Base-by-base conservation (phyloP, 2,888 invertebrate genomes). In the Drosophila birchii region DNA sequence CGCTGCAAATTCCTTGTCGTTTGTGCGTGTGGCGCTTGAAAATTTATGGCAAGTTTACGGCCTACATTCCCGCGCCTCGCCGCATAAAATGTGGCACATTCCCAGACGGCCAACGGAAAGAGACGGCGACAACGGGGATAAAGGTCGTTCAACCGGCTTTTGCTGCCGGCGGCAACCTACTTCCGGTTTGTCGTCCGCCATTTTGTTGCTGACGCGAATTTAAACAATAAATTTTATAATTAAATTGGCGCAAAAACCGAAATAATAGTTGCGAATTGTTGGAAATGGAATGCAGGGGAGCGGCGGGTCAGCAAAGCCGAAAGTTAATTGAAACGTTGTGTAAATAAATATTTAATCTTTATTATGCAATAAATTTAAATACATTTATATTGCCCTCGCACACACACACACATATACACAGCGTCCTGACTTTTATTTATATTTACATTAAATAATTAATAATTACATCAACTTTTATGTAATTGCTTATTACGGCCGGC, bases 361-460 rank as follows among this genome's bases (percentile, higher is more conserved):
- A 89, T 89, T 86, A 86, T 88, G 88, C 88, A 82, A 86, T 86
- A 89, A 86, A 86, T 86, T 86, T 86, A 89, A 89, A 89, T 89
- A 89, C 89, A 87, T 89, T 86, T 89, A 86, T 26, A 26, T 87
- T 60, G 60, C 81, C 56, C 63, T 23, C 34, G 43, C 84, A 34
- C 43, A 51, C 71, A 43, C 41, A 18, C 73, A 34, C 39, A 20
- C 4, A 23, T 9, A 29, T 59, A 60, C 36, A 14, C 51, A 29
- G 9, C 56, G 49, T 47, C 69, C 38, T 59, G 70, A 68, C 62
- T 59, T 69, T 78, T 75, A 64, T 86, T 72, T 75, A 70, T 66
- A 69, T 68, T 80, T 77, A 77, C 86, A 82, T 81, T 84, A 79
- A 84, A 84, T 85, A 86, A 88, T 85, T 85, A 88, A 85, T 85